Evolutionary conservation across 2,113 vertebrate species (phyloP).

Genomic region (Anser brachyrhynchus): DNA sequence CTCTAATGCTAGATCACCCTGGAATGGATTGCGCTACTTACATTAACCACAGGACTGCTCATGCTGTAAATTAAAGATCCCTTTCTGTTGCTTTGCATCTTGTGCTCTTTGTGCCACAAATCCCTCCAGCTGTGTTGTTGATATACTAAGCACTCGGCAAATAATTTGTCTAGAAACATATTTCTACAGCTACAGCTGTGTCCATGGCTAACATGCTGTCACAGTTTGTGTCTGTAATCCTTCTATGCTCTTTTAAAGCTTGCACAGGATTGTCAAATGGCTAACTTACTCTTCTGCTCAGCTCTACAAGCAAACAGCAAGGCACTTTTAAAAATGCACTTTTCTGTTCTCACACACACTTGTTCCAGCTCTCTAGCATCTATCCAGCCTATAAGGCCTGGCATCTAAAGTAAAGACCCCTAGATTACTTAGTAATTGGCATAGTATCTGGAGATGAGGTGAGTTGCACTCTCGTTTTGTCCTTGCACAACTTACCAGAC

Average conservation of each 20-base stretch:
- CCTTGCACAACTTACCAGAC: neutral
- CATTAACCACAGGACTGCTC: conserved; percentile 39
- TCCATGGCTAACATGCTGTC: conserved; percentile 17
- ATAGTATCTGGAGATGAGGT: neutral
- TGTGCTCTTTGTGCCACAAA: conserved; percentile 18
- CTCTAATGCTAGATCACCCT: conserved; percentile 25
- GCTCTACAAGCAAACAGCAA: neutral
- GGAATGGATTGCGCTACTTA: conserved; percentile 34
- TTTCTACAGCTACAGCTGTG: neutral
- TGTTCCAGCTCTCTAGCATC: neutral
- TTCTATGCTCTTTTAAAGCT: neutral
- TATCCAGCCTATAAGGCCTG: neutral
- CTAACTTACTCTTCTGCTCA: neutral
- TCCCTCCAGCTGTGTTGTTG: neutral
- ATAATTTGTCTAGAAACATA: conserved; percentile 25
- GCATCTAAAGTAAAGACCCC: neutral
- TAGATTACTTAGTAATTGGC: neutral
- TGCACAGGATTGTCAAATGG: neutral
- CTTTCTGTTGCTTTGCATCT: conserved; percentile 25
- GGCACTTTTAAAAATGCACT: neutral
- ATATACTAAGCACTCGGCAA: conserved; percentile 21
- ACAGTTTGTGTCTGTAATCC: conserved; percentile 20
- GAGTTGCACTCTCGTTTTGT: neutral
- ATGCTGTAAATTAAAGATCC: conserved; percentile 63
- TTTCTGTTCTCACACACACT: neutral